Evolutionary conservation across 2,113 vertebrate genomes (phyloP), one percentile per base, ranked within the genome.

Genomic region (Mungos mungo): DNA sequence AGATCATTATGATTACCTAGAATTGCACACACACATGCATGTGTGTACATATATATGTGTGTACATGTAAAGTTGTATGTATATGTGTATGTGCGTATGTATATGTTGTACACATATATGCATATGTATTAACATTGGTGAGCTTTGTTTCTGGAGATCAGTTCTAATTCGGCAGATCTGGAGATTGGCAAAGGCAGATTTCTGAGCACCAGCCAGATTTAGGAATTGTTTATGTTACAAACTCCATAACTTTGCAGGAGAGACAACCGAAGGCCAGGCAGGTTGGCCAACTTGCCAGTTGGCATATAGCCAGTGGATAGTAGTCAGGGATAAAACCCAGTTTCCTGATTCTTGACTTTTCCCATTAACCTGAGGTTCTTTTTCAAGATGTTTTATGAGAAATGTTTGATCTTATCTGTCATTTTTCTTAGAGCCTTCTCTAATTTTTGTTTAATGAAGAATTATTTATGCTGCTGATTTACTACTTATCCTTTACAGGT

Each of bases 381-480:
- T 19, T 92, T 69, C 50, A 77, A 89, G n/a, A 60, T 74, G 7
- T 93, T 94, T 91, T 50, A 31, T 87, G 47, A 95, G 19, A 95
- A 90, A 85, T 33, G 69, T 57, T 60, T 57, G 38, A 69, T 60
- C 18, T 60, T 82, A 3, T 41, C 19, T 63, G 57, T 69, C 65
- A 69, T 23, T 68, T 85, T 9, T 31, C 29, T 29, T 35, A 38
- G 3, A 69, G 23, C 18, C 60, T 76, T 93, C 57, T 38, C 54
- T 87, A 86, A 15, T 13, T 83, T 86, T 74, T 79, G 35, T 94
- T 33, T 87, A 72, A 77, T 83, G 45, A 94, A 50, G 0, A 93
- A 45, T 86, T 92, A 93, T 80, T 97, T 77, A 88, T 81, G 18
- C 41, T 41, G 19, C 57, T 47, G 63, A 89, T 90, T 94, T 50